These are phyloP conservation scores for Loris lydekkerianus DNA, from an alignment of 2,797 vertebrate species.

Conservation along the genomic window DNA sequence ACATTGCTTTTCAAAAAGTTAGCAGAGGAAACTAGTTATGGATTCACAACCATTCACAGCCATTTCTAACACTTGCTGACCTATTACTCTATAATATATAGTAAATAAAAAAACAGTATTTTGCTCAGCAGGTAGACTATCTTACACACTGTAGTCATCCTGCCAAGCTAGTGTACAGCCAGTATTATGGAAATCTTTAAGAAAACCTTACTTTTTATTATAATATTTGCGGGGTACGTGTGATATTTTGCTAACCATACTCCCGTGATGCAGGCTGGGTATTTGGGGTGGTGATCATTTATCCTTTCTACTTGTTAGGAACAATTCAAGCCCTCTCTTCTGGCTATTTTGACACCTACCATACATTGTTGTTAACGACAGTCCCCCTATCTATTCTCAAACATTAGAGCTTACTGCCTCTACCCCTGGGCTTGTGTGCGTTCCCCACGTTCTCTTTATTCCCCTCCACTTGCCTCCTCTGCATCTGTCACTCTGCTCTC, in stretches of 20 bases:
- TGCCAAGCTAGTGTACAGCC: neutral
- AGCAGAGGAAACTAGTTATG: neutral
- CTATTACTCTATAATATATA: neutral
- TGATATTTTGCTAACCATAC: neutral
- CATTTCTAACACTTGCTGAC: too few relatives aligned
- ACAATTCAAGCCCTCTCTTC: neutral
- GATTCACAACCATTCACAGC: rapidly evolving
- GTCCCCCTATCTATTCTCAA: neutral
- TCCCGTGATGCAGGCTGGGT: neutral
- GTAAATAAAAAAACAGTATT: rapidly evolving
- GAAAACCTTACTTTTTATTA: neutral
- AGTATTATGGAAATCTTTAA: neutral
- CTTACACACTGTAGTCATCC: neutral
- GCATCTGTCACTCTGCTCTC: neutral
- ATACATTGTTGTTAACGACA: neutral
- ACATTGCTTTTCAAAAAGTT: neutral
- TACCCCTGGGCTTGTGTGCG: neutral
- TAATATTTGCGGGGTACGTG: neutral
- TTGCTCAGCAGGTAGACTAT: neutral
- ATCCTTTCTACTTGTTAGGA: neutral
- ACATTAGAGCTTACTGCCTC: neutral
- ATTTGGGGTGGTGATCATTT: neutral
- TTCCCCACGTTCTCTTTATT: neutral
- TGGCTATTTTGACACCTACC: neutral
- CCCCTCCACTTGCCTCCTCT: neutral